phyloP scores from a whole-genome alignment of 2,888 invertebrate genomes.

The Brenthis daphne region DNA sequence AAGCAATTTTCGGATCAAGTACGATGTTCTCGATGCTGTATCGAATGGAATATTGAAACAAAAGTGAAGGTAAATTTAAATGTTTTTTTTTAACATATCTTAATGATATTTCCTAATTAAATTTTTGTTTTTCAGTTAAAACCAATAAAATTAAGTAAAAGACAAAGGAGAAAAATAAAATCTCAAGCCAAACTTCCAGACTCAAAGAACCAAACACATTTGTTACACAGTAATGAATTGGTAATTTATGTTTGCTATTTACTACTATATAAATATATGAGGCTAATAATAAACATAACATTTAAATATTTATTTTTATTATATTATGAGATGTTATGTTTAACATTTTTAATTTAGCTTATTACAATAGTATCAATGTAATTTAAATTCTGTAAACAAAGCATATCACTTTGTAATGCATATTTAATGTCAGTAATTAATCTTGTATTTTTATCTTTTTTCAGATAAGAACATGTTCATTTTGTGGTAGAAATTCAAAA shows the following conservation, averaged over 20 bases:
- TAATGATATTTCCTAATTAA: neutral
- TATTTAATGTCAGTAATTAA: no score
- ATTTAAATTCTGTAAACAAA: no score
- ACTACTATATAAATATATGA: neutral
- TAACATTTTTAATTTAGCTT: constrained; percentile 11
- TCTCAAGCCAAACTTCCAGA: constrained; percentile 41
- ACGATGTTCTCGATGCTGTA: constrained; percentile 64
- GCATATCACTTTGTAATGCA: no score
- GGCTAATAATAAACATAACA: no score
- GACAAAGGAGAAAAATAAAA: constrained; percentile 54
- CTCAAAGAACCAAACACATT: constrained; percentile 43
- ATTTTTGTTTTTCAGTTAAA: constrained; percentile 52
- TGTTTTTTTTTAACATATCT: neutral
- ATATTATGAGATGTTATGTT: no score
- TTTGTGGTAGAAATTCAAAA: constrained; percentile 57
- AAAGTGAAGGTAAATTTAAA: constrained; percentile 51
- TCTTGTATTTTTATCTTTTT: constrained; percentile 36
- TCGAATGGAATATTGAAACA: constrained; percentile 60
- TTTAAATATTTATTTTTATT: no score
- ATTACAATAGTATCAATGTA: neutral
- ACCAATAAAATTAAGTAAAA: constrained; percentile 54
- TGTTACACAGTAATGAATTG: constrained; percentile 59
- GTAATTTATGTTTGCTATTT: constrained; percentile 49
- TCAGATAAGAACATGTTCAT: constrained; percentile 64
- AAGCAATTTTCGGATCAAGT: constrained; percentile 60